Evolutionary conservation across 2,797 vertebrate genomes (phyloP), one percentile per base, ranked within the genome.

Genomic region (Nannoperca obscura): DNA sequence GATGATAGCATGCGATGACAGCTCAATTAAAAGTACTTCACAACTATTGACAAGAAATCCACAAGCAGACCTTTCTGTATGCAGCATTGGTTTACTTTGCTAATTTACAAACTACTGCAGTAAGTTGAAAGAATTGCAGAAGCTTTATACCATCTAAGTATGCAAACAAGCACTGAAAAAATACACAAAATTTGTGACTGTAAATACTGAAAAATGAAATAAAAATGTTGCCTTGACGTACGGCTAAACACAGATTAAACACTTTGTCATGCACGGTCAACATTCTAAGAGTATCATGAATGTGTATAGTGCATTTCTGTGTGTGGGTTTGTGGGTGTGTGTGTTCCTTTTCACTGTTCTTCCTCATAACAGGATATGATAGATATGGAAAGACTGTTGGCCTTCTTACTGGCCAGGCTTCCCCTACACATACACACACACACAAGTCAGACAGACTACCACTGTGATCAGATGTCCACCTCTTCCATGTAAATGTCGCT

Each of bases 361-460:
- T 66, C 44, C 57, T 66, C 71, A 83, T 71, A 78, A 90, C 86
- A 91, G 90, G 88, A 91, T 82, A 57, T 85, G 80, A 78, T 62
- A 75, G 73, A 82, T 74, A 80, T 82, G 86, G 88, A 89, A 85
- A 91, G 80, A 78, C 66, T 83, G 64, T 22, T 36, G 71, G 65
- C 50, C 17, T 34, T 75, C 70, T 86, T 58, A 27, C 10, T 73
- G 59, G 19, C 30, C 2, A 8, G 19, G 59, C 38, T 65, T 27
- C 38, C 69, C 57, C 9, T 59, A 22, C 47, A 46, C 72, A 44
- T 52, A 30, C 72, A 58, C 44, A 62, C 65, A 55, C 24, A 46
- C 14, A 40, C 36, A 64, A 73, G 71, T 89, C 73, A 85, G 53
- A 53, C 73, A 61, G 83, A 71, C 47, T 68, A 52, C 53, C 76